These are phyloP conservation scores for Chelonus insularis DNA, from an alignment of 1,140 invertebrate species.

Conservation along the genomic window DNA sequence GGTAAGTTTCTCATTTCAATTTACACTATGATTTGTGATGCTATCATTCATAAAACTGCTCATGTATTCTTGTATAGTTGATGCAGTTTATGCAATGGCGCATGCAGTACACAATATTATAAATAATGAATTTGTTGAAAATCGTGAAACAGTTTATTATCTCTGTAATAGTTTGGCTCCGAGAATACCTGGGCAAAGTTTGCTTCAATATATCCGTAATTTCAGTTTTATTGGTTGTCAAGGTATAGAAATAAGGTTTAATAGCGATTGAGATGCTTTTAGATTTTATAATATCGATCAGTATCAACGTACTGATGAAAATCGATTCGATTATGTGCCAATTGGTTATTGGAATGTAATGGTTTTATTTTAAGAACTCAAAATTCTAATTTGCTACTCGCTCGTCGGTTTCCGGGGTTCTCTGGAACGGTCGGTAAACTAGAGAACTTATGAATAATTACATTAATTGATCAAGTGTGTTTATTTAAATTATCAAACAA, in stretches of 20 bases:
- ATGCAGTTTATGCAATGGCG: slow-evolving; percentile 75
- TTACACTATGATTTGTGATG: not conserved
- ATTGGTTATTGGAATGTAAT: slow-evolving; percentile 71
- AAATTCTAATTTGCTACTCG: too few relatives aligned
- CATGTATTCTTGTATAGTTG: slow-evolving; percentile 57
- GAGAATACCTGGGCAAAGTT: slow-evolving; percentile 56
- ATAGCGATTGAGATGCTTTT: slow-evolving; percentile 67
- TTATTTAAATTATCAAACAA: too few relatives aligned
- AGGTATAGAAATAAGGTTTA: slow-evolving; percentile 66
- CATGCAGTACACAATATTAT: slow-evolving; percentile 67
- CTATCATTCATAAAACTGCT: not conserved
- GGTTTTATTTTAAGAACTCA: too few relatives aligned
- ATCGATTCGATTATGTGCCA: slow-evolving; percentile 64
- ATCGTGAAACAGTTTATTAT: slow-evolving; percentile 34
- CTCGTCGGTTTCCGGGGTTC: too few relatives aligned
- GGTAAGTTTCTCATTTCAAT: slow-evolving; percentile 47
- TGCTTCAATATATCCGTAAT: slow-evolving; percentile 67
- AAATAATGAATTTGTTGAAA: slow-evolving; percentile 55
- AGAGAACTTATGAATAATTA: too few relatives aligned
- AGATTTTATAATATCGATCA: slow-evolving; percentile 74
- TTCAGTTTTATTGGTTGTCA: slow-evolving; percentile 67
- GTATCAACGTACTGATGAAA: slow-evolving; percentile 62
- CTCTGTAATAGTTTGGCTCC: slow-evolving; percentile 60
- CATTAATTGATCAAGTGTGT: too few relatives aligned
- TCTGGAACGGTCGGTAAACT: too few relatives aligned